Evolutionary conservation across 2,888 invertebrate genomes (phyloP).

Genomic region (Eustalomyia histrio): DNA sequence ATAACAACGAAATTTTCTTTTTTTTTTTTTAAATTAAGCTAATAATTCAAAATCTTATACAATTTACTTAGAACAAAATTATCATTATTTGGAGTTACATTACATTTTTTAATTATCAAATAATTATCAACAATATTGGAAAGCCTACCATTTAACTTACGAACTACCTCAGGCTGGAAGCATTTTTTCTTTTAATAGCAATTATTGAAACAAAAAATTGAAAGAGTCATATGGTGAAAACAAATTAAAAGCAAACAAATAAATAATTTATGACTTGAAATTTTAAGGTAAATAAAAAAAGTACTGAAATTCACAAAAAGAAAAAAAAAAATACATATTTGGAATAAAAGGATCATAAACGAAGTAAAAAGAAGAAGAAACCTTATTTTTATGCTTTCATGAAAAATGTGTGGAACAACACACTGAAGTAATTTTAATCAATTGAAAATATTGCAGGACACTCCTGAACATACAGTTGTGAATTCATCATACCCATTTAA

Average conservation of each 20-base stretch:
- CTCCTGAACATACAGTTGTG: too few species aligned
- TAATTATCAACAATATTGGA: slow-evolving; percentile 45
- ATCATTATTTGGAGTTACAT: slow-evolving; percentile 1
- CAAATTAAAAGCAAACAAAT: slow-evolving; percentile 19
- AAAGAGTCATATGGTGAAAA: slow-evolving; percentile 17
- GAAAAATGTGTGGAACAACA: too few species aligned
- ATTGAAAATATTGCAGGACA: too few species aligned
- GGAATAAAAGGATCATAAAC: too few species aligned
- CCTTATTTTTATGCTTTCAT: too few species aligned
- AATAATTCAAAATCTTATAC: slow-evolving; percentile 15
- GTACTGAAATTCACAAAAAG: neutral
- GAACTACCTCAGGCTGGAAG: slow-evolving; percentile 74
- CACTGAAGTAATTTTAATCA: too few species aligned
- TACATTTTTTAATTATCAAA: neutral
- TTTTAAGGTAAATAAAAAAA: slow-evolving; percentile 30
- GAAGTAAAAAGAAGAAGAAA: too few species aligned
- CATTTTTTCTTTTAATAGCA: slow-evolving; percentile 68
- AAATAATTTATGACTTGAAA: slow-evolving; percentile 42
- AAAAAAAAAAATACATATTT: neutral
- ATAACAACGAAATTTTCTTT: slow-evolving; percentile 12
- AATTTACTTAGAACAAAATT: slow-evolving; percentile 25
- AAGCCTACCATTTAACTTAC: slow-evolving; percentile 69
- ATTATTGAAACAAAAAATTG: slow-evolving; percentile 29
- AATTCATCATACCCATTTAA: too few species aligned
- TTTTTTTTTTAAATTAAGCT: slow-evolving; percentile 21